These are phyloP conservation scores for Cynopterus brachyotis DNA, from an alignment of 2,113 vertebrate species.

Conservation along the genomic window DNA sequence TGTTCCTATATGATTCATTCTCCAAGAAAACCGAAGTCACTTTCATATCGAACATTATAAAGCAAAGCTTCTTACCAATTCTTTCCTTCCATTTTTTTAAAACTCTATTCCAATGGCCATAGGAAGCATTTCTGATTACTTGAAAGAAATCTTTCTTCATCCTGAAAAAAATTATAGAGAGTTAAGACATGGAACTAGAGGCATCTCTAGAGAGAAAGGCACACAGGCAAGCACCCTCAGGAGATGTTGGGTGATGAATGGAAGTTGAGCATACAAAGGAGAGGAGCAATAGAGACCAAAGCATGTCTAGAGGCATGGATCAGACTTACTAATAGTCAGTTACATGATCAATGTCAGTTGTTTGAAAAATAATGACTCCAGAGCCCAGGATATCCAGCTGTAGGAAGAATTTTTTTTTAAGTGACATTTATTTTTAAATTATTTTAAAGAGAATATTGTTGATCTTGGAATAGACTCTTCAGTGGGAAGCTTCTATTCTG, in stretches of 20 bases:
- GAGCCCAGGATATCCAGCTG: not conserved
- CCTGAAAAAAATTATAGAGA: not conserved
- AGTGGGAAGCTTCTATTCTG: not conserved
- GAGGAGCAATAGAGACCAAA: not conserved
- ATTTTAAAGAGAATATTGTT: not conserved
- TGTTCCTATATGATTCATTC: not conserved
- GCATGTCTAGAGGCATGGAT: not conserved
- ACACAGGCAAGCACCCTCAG: not conserved
- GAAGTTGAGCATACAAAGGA: not conserved
- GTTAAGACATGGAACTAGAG: not conserved
- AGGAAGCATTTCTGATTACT: not conserved
- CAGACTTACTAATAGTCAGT: not conserved
- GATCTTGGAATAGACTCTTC: not conserved
- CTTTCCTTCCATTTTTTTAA: not conserved
- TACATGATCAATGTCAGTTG: not conserved
- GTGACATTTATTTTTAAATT: too few species aligned
- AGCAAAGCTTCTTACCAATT: not conserved
- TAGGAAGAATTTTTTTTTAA: too few species aligned
- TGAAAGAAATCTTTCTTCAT: not conserved
- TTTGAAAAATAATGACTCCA: not conserved
- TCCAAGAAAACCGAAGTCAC: not conserved
- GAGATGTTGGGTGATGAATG: not conserved
- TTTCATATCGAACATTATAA: not conserved
- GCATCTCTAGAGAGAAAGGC: not conserved
- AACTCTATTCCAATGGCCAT: not conserved